phyloP scores from a whole-genome alignment of 2,888 invertebrate genomes.

The Schrankia costaestrigalis region DNA sequence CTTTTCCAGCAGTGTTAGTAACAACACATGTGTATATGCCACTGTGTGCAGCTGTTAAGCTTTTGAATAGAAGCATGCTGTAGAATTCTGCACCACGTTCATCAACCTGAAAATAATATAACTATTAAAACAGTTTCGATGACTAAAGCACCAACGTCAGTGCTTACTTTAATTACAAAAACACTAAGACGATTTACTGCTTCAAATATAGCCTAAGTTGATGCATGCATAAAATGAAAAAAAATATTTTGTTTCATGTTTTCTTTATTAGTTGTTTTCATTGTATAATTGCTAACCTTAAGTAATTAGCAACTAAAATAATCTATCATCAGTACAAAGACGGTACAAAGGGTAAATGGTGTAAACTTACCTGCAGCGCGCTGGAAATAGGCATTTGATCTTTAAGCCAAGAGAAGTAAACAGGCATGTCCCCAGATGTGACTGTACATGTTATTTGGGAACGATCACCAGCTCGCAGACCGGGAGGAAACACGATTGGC shows the following conservation, averaged over 20 bases:
- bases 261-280: too few relatives aligned
- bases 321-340: too few relatives aligned
- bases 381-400: constrained; percentile 82
- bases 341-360: too few relatives aligned
- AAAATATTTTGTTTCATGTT: too few relatives aligned
- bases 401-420: constrained; percentile 85
- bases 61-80: constrained; percentile 86
- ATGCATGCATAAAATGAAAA: too few relatives aligned
- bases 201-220: too few relatives aligned
- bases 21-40: constrained; percentile 87
- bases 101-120: constrained; percentile 72
- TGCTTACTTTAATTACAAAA: neutral
- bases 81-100: constrained; percentile 87
- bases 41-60: constrained; percentile 84
- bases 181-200: too few relatives aligned
- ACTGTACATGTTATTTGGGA: constrained; percentile 92
- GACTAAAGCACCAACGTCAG: too few relatives aligned
- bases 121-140: too few relatives aligned
- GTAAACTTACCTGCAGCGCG: constrained; percentile 77
- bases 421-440: constrained; percentile 85
- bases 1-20: constrained; percentile 87
- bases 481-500: constrained; percentile 90
- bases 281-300: too few relatives aligned
- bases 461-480: constrained; percentile 88
- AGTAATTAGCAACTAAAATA: too few relatives aligned